Base-by-base conservation (phyloP, 2,113 vertebrate species). In the Prolemur simus region DNA sequence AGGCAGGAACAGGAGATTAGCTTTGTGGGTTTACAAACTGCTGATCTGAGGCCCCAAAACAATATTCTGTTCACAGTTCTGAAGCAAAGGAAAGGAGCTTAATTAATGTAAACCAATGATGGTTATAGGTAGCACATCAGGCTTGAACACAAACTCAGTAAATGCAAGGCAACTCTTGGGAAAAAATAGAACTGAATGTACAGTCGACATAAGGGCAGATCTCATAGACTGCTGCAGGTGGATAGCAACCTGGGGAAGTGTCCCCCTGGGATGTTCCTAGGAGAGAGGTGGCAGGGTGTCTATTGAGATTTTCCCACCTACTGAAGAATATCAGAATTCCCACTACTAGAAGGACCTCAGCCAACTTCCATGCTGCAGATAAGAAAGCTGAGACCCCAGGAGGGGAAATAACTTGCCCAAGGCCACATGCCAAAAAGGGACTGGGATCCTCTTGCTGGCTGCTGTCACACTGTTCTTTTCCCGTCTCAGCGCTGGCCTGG, bases 391-490 rank as follows among this genome's bases (percentile, higher is more conserved):
- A 91, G 60, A 25, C 3, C 21, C 18, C 37, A 68, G 42, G 27
- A 29, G 7, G 7, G 32, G 56, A 80, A 77, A 29, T 9, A 42
- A 29, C 39, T 56, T 21, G 23, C 13, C 29, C 13, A 1, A 49
- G 60, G 34, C 32, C 73, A 8, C 32, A 1, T 10, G n/a, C 3
- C 23, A 23, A 37, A 42, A 63, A 23, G 12, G 63, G 29, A 14
- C 9, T 29, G 5, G 14, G 39, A 45, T 14, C 29, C 12, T 66
- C 27, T 47, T 73, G 18, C 66, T 5, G 18, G 10, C 66, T 7
- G 45, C 60, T 18, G 3, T 37, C 18, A n/a, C 6, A 4, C 0
- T 3, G 29, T 32, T 11, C 39, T 52, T 56, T n/a, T 25, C 52
- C 52, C 0, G 49, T 54, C 20, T 91, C 45, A 4, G 3, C 34